Evolutionary conservation across 2,888 invertebrate species (phyloP), one percentile per base, ranked within the genome.

Genomic region (Xanthorhoe spadicearia): DNA sequence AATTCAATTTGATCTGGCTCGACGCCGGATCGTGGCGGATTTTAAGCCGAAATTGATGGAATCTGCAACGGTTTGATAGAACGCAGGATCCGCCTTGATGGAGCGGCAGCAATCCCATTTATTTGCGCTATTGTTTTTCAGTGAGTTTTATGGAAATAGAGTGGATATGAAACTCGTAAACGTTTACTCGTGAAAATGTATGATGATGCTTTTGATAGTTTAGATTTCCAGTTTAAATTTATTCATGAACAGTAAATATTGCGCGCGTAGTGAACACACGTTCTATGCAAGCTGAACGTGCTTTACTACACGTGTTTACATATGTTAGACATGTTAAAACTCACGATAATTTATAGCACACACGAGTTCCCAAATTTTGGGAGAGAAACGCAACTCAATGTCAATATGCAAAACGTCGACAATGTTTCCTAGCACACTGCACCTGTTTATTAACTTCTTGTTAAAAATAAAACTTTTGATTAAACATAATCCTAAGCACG

Each of bases 11-110:
- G 46, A 54, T 62, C 18, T 19, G 46, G 23, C 52, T 28, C 55
- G 35, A 53, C 17, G 43, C 32, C 35, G 28, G 53, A 54, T 53
- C 55, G 35, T 9, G 54, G 53, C 62, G 49, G 51, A 53, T 50
- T 55, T 65, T 64, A 69, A 70, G 59, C 73, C 49, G 38, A 60
- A 69, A 61, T 66, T 68, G 68, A 66, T 69, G 67, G 71, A 67
- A 71, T 71, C 61, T 67, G 64, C 60, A 66, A 57, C 61, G 61
- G 49, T 57, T 61, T 67, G 64, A 65, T 66, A 54, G 61, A 71
- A 61, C 64, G 66, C 66, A 50, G 66, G 54, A 49, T 55, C 52
- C 50, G 23, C 52, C 62, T 67, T 64, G 66, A 69, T 66, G 55
- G 64, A 57, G 55, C 60, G 66, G 28, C 54, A 38, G 3, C 55